These are phyloP conservation scores for Tachystola acroxantha DNA, from an alignment of 2,888 invertebrate species.

Conservation along the genomic window DNA sequence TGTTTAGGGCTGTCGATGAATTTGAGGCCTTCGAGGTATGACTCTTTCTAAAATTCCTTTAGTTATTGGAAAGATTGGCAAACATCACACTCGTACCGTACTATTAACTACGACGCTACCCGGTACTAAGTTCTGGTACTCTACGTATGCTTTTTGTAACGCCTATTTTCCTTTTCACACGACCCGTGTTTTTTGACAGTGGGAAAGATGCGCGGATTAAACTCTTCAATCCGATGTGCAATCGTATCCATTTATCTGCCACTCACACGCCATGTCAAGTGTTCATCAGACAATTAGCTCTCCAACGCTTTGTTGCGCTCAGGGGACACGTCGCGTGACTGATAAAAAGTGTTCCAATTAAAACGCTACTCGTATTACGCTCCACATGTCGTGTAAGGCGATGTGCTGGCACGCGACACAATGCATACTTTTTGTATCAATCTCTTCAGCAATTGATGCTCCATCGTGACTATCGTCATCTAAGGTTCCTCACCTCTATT, in stretches of 20 bases:
- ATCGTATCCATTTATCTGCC: slow-evolving; percentile 32
- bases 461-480: slow-evolving; percentile 2
- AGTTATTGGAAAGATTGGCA: too few relatives aligned
- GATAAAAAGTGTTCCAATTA: slow-evolving; percentile 56
- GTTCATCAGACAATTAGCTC: slow-evolving; percentile 44
- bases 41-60: too few relatives aligned
- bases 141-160: too few relatives aligned
- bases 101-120: too few relatives aligned
- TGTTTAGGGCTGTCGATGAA: background rate
- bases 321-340: slow-evolving; percentile 40
- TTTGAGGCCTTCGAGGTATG: too few relatives aligned
- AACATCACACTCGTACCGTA: too few relatives aligned
- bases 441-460: slow-evolving; percentile 5
- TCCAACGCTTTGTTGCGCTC: slow-evolving; percentile 36
- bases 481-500: slow-evolving; percentile 27
- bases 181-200: background rate
- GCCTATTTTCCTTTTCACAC: background rate
- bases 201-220: slow-evolving; percentile 5
- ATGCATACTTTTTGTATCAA: slow-evolving; percentile 38
- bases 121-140: too few relatives aligned
- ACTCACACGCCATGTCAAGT: slow-evolving; percentile 38
- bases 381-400: slow-evolving; percentile 33
- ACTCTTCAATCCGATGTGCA: slow-evolving; percentile 13
- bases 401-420: slow-evolving; percentile 46
- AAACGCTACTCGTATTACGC: slow-evolving; percentile 47